A percentile compares a stretch with the other conserved stretches of the same genome.
Evolutionary conservation across 2,113 vertebrate species (phyloP).

Genomic region (cat (Felis catus)): F.catus_Fca126_mat1.0 CM031418.1:102373501-102374000

Average conservation of each 20-base stretch:
- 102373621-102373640: conserved; percentile 71
- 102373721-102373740: background rate
- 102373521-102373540: conserved; percentile 34
- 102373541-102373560: conserved; percentile 42
- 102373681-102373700: background rate
- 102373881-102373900: background rate
- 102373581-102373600: conserved; percentile 44
- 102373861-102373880: conserved; percentile 33
- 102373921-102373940: conserved; percentile 37
- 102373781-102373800: background rate
- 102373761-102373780: background rate
- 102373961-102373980: conserved; percentile 58
- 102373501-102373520: conserved; percentile 66
- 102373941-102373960: conserved; percentile 11
- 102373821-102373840: background rate
- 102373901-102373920: background rate
- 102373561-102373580: conserved; percentile 56
- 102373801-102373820: background rate
- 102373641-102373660: conserved; percentile 49
- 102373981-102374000: conserved; percentile 74
- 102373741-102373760: background rate
- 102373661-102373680: background rate
- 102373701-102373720: background rate
- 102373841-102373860: background rate
- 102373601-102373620: conserved; percentile 70